Base-by-base conservation (phyloP, 2,113 vertebrate species). In the Apodemus speciosus region DNA sequence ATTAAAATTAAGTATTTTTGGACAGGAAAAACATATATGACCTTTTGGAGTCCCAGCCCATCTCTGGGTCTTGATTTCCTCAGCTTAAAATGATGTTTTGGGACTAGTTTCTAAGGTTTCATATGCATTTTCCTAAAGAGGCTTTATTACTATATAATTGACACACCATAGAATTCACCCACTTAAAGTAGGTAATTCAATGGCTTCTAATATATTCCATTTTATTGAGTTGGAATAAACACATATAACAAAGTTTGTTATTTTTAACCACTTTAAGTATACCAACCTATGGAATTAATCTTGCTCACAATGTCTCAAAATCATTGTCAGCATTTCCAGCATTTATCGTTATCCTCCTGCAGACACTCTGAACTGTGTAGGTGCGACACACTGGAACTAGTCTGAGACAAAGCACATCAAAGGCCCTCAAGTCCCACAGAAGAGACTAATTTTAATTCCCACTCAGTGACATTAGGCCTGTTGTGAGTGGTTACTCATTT, bases 401-500 rank as follows among this genome's bases (percentile, higher is more conserved):
- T 85, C 72, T 92, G 88, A 79, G 32, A 84, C 40, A 95, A 96
- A 96, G 81, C 32, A 60, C 27, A 90, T 79, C 77, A 83, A 96
- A 93, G 64, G 25, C 23, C 21, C 46, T 88, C 40, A 77, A 40
- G 1, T 49, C 76, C 27, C 68, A 84, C 62, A 87, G 88, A 72
- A 84, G 83, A 85, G 9, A 85, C 72, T 85, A 49, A 89, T 87
- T 91, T 91, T 89, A 88, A 81, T 88, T 90, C 77, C 66, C 77
- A 83, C 0, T 43, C 27, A 56, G 40, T 56, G 72, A 71, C 56
- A 43, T 46, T n/a, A 43, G 68, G 77, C 73, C 85, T 92, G 51
- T 18, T 68, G 56, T 40, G 83, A 90, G 35, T 81, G 35, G 6
- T 88, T 94, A 73, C 30, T 85, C 60, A 90, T 40, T 93, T 72